Evolutionary conservation across 2,113 vertebrate species (phyloP).

Genomic region (Pseudorectes ferrugineus): DNA sequence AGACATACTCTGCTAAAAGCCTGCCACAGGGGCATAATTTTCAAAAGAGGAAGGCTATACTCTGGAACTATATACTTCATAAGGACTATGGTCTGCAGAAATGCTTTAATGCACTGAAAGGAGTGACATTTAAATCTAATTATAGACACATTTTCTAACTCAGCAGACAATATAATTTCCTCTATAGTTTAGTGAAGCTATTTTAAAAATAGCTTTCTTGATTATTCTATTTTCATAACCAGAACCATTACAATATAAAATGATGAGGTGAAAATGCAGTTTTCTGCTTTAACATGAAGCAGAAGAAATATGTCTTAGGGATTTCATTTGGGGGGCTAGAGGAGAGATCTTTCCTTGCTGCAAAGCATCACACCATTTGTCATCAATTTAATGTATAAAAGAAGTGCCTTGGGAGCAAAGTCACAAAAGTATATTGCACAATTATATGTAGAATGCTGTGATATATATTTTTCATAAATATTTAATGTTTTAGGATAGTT

Average conservation of each 20-base stretch:
- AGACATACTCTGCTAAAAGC: background rate
- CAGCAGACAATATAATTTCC: constrained; percentile 32
- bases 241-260: constrained; percentile 11
- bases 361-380: background rate
- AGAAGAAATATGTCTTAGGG: background rate
- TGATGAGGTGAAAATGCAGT: constrained; percentile 5
- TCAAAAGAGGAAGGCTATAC: background rate
- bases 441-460: background rate
- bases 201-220: constrained; percentile 6
- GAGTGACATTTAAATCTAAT: background rate
- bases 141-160: constrained; percentile 5
- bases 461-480: constrained; percentile 46
- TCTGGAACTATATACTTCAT: background rate
- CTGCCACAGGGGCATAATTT: background rate
- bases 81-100: background rate
- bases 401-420: background rate
- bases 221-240: constrained; percentile 11
- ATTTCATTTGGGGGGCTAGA: background rate
- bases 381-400: constrained; percentile 18
- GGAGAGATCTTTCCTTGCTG: background rate
- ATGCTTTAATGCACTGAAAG: background rate
- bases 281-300: constrained; percentile 15
- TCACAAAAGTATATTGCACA: background rate
- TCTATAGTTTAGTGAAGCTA: background rate
- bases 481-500: background rate